These are phyloP conservation scores for Penaeus vannamei DNA, from an alignment of 1,140 invertebrate species.

Conservation along the genomic window DNA sequence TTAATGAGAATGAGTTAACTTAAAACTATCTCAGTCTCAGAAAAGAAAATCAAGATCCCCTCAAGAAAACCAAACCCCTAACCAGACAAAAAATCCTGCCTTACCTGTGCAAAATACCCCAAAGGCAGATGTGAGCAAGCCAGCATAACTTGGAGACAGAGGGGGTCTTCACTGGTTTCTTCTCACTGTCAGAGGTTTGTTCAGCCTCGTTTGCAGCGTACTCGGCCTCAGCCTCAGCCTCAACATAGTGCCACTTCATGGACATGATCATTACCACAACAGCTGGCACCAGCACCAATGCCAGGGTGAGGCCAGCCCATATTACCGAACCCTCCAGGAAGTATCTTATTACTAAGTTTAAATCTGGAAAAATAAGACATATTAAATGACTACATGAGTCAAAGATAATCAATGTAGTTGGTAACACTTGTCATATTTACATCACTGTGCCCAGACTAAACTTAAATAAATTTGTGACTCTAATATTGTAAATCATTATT, in stretches of 20 bases:
- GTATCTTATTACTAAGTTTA: slow-evolving; percentile 72
- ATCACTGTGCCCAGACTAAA: too few species aligned
- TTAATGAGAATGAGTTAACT: not conserved
- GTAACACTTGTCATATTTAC: too few species aligned
- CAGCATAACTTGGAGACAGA: slow-evolving; percentile 70
- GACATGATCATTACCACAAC: slow-evolving; percentile 73
- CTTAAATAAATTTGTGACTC: too few species aligned
- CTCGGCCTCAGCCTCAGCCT: slow-evolving; percentile 39
- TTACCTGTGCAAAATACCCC: slow-evolving; percentile 73
- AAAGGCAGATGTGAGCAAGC: slow-evolving; percentile 70
- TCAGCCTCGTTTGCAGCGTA: too few species aligned
- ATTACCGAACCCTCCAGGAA: slow-evolving; percentile 71
- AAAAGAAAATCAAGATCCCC: not conserved
- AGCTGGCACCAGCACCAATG: slow-evolving; percentile 72
- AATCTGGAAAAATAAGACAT: slow-evolving; percentile 69
- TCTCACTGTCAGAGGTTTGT: too few species aligned
- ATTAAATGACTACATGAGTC: not conserved
- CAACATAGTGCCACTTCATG: slow-evolving; percentile 72
- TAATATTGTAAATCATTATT: too few species aligned
- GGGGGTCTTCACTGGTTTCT: slow-evolving; percentile 62
- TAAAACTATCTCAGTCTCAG: not conserved
- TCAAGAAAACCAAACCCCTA: not conserved
- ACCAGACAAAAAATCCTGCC: slow-evolving; percentile 56
- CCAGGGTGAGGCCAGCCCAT: slow-evolving; percentile 72
- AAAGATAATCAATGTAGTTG: not conserved